Base-by-base conservation (phyloP, 2,113 vertebrate genomes). In the Herpailurus yagouaroundi region DNA sequence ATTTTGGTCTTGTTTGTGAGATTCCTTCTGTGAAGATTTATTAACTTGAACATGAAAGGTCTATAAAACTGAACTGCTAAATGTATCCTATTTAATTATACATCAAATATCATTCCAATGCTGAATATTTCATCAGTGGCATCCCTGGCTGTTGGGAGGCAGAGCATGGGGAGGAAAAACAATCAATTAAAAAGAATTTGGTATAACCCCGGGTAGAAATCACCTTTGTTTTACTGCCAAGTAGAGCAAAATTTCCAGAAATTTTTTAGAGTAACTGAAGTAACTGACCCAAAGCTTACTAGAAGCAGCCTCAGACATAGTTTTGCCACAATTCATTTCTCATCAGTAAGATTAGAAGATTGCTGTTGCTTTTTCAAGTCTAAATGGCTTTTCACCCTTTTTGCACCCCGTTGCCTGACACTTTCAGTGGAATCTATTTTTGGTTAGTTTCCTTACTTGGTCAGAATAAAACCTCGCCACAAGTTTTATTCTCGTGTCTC, bases 81-180 rank as follows among this genome's bases (percentile, higher is more conserved):
- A 93, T 96, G 73, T 41, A 96, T 79, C 93, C 94, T 97, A 77
- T 73, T 98, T 96, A 97, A 97, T 98, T 97, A 98, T 98, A 96
- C 96, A 98, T 97, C 89, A 98, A 97, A 60, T 76, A 91, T 94
- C 90, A 71, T 95, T 86, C 50, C 91, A 86, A 33, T 95, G 89
- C 63, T 98, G 82, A 98, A 97, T 98, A 98, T 98, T 98, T 97
- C 68, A 98, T 97, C 95, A 97, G 93, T 94, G 95, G 96, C 91
- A 83, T 95, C 64, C 73, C 86, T 96, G 95, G 95, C 93, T 98
- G 91, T 96, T 81, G 95, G 82, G 48, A 82, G 64, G 16, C 11
- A 89, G 82, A 89, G 29, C 80, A 31, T 63, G 52, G 63, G 68
- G 11, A 96, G 60, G 81, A 73, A 92, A 92, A 63, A 38, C 88